Evolutionary conservation across 1,140 invertebrate genomes (phyloP), one percentile per base, ranked within the genome.

Genomic region (Drosophila prosaltans): DNA sequence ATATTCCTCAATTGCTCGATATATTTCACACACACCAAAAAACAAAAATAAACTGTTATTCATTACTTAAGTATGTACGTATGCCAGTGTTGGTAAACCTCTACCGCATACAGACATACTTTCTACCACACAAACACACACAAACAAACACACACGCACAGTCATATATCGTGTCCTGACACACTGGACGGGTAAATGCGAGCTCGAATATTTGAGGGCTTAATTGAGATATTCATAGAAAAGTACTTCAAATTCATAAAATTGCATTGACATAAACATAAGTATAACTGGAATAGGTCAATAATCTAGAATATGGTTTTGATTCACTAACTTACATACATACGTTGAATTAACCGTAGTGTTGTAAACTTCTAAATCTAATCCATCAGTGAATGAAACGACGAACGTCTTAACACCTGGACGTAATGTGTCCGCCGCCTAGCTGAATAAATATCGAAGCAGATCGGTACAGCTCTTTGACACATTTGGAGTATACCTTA

Each of bases 11-110:
- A 55, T 40, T 68, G 11, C 41, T 63, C 40, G 16, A 65, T 21
- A 41, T 43, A 39, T 43, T 65, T 11, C 21, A 55, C 36, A 65
- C 28, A 59, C 41, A 60, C 3, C 16, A 32, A 72, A 21, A 54
- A 26, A 54, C 21, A 36, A 9, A 36, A 8, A 40, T 30, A 40
- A 16, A 58, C 51, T 30, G 32, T 11, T 39, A 40, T 30, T 1
- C 24, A 26, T 5, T 24, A 51, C 24, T n/a, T 26, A 26, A 16
- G 21, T 10, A 36, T 36, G 45, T 48, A 8, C 9, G 45, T 51
- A 26, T 26, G 21, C 9, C 21, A 24, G 45, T 51, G 45, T 9
- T 51, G 9, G 24, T 8, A 11, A 40, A 72, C 16, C 32, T 51
- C 54, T 16, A 16, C 16, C 16, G 58, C 41, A 45, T 16, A 41